Conservation (phyloP, 2,888 invertebrate genomes). For the Parapristionchus giblindavisi region DNA sequence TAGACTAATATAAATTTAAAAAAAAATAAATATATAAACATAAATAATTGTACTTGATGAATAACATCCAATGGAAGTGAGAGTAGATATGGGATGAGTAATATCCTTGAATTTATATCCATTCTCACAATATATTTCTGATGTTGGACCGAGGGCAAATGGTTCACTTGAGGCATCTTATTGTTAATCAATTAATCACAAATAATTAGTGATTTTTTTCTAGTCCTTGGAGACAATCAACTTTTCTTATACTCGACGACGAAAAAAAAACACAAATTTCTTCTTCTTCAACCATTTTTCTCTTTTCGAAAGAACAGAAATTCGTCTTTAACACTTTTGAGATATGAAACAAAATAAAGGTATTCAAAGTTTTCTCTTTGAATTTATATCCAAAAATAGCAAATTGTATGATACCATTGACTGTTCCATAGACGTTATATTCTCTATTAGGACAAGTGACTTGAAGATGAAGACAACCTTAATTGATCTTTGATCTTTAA, state of each 20-base stretch:
- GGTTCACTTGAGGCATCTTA: neutral
- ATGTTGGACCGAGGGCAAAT: neutral
- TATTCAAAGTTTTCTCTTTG: neutral
- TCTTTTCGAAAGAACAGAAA: neutral
- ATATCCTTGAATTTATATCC: neutral
- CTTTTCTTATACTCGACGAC: neutral
- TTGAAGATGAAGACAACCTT: neutral
- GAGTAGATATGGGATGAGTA: neutral
- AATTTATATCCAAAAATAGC: neutral
- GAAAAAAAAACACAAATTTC: neutral
- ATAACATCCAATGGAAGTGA: constrained; percentile 15
- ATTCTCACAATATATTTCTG: neutral
- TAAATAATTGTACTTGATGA: neutral
- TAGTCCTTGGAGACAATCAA: neutral
- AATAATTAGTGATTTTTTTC: neutral
- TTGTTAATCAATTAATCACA: neutral
- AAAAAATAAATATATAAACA: too few species aligned
- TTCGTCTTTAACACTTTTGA: too few species aligned
- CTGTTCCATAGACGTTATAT: neutral
- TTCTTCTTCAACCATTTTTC: neutral
- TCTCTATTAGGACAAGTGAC: neutral
- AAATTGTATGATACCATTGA: constrained; percentile 1
- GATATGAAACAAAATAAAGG: neutral
- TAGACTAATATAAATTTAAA: too few species aligned
- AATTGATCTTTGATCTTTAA: too few species aligned